phyloP scores from a whole-genome alignment of 2,797 vertebrate genomes.

The Sciaenops ocellatus region DNA sequence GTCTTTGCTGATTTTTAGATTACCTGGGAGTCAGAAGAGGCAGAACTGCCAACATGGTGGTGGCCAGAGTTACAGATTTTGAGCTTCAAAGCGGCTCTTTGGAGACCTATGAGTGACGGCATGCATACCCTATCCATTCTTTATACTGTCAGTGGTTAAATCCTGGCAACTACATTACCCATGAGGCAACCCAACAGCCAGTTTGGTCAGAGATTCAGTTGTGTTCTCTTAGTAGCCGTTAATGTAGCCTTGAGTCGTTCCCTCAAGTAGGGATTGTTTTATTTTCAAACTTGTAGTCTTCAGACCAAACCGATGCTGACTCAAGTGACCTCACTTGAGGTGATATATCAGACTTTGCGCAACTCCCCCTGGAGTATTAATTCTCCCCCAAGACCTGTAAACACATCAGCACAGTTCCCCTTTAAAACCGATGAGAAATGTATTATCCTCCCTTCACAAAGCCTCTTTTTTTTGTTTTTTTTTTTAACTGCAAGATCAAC shows the following conservation, averaged over 20 bases:
- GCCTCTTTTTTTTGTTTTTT: neutral
- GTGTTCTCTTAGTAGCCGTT: neutral
- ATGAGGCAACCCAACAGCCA: neutral
- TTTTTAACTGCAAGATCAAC: neutral
- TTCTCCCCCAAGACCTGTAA: neutral
- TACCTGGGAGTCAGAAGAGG: too few relatives aligned
- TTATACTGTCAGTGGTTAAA: too few relatives aligned
- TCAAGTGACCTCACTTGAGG: neutral
- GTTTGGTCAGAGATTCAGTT: neutral
- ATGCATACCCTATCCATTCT: too few relatives aligned
- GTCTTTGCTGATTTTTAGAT: too few relatives aligned
- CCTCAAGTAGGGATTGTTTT: neutral
- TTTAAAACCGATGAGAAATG: neutral
- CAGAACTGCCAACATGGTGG: too few relatives aligned
- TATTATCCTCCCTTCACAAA: neutral
- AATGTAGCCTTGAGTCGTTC: neutral
- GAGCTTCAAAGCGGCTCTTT: too few relatives aligned
- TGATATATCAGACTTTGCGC: neutral
- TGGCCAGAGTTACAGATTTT: too few relatives aligned
- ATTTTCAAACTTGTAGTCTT: neutral
- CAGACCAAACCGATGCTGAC: neutral
- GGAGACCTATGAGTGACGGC: too few relatives aligned
- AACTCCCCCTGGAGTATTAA: neutral
- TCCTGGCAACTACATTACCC: neutral
- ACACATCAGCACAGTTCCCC: neutral